Evolutionary conservation across 2,888 invertebrate species (phyloP).

Genomic region (Aspidiotus rigidus): DNA sequence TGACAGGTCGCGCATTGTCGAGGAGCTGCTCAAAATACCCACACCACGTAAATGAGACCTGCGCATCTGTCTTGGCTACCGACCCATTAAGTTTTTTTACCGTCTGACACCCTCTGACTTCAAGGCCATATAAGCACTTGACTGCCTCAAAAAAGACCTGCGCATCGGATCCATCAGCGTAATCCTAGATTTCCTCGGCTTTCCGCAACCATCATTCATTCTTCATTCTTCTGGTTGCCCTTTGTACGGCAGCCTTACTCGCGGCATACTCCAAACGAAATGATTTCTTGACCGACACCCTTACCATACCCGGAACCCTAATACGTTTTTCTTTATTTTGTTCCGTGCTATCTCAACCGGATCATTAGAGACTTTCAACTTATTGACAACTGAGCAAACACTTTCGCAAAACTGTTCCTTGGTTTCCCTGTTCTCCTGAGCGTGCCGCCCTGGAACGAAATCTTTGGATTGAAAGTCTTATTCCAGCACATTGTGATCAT

Average conservation of each 20-base stretch:
- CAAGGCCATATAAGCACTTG: background rate
- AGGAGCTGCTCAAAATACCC: too few species aligned
- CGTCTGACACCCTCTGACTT: background rate
- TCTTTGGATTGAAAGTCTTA: too few species aligned
- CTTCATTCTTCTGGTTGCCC: background rate
- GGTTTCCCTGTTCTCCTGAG: too few species aligned
- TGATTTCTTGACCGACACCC: background rate
- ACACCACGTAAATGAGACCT: too few species aligned
- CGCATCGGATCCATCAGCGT: background rate
- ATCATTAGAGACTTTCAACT: too few species aligned
- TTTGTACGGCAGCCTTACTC: background rate
- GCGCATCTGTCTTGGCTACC: background rate
- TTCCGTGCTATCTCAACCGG: too few species aligned
- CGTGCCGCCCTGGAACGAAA: too few species aligned
- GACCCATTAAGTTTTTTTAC: background rate
- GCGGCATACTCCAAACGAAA: background rate
- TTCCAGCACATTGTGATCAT: too few species aligned
- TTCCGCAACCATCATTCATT: background rate
- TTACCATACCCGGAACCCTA: background rate
- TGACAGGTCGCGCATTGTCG: too few species aligned
- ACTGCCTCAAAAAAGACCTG: background rate
- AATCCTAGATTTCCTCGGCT: background rate
- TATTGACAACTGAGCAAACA: too few species aligned
- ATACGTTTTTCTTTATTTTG: too few species aligned
- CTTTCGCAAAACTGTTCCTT: too few species aligned